These are phyloP conservation scores for Zaprionus camerounensis DNA, from an alignment of 1,140 invertebrate species.

Conservation along the genomic window DNA sequence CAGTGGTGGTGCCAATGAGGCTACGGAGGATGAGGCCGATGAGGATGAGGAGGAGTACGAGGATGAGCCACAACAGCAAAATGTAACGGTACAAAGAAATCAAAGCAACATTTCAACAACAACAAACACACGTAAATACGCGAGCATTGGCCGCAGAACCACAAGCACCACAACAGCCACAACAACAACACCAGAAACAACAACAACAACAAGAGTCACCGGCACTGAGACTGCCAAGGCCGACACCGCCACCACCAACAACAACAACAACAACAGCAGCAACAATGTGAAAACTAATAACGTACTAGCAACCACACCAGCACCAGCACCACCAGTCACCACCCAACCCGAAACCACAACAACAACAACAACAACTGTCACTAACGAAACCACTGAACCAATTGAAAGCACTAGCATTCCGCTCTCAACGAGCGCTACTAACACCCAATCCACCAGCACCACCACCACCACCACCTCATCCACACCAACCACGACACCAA, in stretches of 20 bases:
- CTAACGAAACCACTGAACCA: slow-evolving; percentile 80
- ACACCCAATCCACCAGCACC: slow-evolving; percentile 72
- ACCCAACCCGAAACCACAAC: slow-evolving; percentile 51
- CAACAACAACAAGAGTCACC: slow-evolving; percentile 71
- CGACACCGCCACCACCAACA: slow-evolving; percentile 54
- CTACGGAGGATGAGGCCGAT: slow-evolving; percentile 26
- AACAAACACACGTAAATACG: slow-evolving; percentile 75
- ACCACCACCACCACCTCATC: slow-evolving; percentile 49
- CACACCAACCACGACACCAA: slow-evolving; percentile 79
- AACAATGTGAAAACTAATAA: slow-evolving; percentile 69
- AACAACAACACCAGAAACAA: slow-evolving; percentile 69
- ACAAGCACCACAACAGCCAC: slow-evolving; percentile 65
- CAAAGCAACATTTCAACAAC: slow-evolving; percentile 58
- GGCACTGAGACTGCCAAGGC: slow-evolving; percentile 72
- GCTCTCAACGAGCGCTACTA: slow-evolving; percentile 71
- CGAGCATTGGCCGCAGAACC: slow-evolving; percentile 78
- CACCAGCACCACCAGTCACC: slow-evolving; percentile 47
- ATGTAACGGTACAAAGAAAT: slow-evolving; percentile 80
- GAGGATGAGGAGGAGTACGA: slow-evolving; percentile 61
- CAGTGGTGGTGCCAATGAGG: slow-evolving; percentile 16
- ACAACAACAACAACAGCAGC: slow-evolving; percentile 50
- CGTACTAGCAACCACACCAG: slow-evolving; percentile 43
- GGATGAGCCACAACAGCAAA: slow-evolving; percentile 68
- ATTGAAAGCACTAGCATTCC: slow-evolving; percentile 77
- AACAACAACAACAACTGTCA: slow-evolving; percentile 36